phyloP scores from a whole-genome alignment of 2,888 invertebrate genomes.

The Argyresthia goedartella region DNA sequence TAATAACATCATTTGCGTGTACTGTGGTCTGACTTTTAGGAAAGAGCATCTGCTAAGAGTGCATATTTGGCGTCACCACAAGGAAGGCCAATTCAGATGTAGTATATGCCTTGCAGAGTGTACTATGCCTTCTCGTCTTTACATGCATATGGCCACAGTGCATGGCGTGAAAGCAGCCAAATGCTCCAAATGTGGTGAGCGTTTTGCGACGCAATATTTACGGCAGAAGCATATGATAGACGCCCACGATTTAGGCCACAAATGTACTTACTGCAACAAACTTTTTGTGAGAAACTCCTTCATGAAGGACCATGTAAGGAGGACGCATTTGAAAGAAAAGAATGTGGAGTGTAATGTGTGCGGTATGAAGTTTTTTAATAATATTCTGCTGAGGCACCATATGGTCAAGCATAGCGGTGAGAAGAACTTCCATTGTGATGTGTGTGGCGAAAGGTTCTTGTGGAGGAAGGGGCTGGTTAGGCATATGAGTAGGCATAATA shows the following conservation, averaged over 20 bases:
- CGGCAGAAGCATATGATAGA: slow-evolving; percentile 66
- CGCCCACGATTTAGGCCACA: slow-evolving; percentile 58
- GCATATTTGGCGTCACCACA: slow-evolving; percentile 58
- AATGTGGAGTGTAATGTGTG: slow-evolving; percentile 57
- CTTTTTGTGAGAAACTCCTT: slow-evolving; percentile 51
- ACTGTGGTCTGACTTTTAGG: slow-evolving; percentile 54
- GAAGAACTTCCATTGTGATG: slow-evolving; percentile 70
- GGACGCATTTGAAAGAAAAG: slow-evolving; percentile 57
- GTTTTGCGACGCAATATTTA: slow-evolving; percentile 63
- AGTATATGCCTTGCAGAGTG: slow-evolving; percentile 52
- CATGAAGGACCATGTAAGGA: slow-evolving; percentile 49
- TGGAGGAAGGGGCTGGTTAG: slow-evolving; percentile 73
- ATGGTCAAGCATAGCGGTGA: slow-evolving; percentile 65
- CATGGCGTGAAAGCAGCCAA: slow-evolving; percentile 58
- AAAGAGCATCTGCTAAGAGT: slow-evolving; percentile 55
- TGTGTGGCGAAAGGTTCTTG: slow-evolving; percentile 71
- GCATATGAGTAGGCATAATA: slow-evolving; percentile 61
- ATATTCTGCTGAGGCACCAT: slow-evolving; percentile 46
- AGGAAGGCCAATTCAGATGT: slow-evolving; percentile 53
- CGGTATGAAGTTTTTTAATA: slow-evolving; percentile 57
- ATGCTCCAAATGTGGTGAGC: slow-evolving; percentile 50
- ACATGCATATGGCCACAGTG: slow-evolving; percentile 57
- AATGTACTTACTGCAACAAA: slow-evolving; percentile 53
- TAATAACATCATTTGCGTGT: slow-evolving; percentile 58
- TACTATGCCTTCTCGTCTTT: slow-evolving; percentile 50